A percentile compares a stretch with the other conserved stretches of the same genome.
phyloP scores from a whole-genome alignment of 2,113 vertebrate genomes.

The Pachypanchax playfairii region DNA sequence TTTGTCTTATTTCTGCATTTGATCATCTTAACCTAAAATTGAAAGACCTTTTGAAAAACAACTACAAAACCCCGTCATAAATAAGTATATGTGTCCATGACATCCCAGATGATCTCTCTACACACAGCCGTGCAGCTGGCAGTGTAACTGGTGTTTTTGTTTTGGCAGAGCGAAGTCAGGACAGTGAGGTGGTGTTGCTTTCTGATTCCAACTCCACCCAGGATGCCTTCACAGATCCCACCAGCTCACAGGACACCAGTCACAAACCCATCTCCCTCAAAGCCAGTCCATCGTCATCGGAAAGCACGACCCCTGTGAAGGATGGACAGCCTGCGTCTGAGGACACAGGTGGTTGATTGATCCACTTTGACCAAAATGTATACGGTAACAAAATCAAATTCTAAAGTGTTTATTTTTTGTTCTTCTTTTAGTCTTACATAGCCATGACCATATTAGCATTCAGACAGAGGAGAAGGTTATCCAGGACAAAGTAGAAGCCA shows the following conservation, averaged over 20 bases:
- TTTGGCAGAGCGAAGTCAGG: conserved; percentile 93
- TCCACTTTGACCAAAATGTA: neutral
- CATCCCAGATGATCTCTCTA: conserved; percentile 13
- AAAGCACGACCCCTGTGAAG: conserved; percentile 79
- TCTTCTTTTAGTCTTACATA: conserved; percentile 44
- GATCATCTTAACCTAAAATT: neutral
- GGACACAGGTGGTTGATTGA: conserved; percentile 83
- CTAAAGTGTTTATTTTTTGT: conserved; percentile 5
- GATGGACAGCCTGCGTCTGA: conserved; percentile 80
- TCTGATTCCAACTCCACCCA: conserved; percentile 97
- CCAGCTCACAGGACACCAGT: conserved; percentile 88
- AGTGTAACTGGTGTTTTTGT: conserved; percentile 45
- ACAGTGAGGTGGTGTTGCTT: conserved; percentile 90
- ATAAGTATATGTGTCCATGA: conserved; percentile 9
- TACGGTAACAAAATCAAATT: neutral
- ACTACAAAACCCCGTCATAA: neutral
- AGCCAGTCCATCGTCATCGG: conserved; percentile 75
- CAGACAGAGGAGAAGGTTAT: conserved; percentile 69
- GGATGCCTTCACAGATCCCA: conserved; percentile 90
- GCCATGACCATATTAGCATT: conserved; percentile 43
- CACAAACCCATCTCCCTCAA: conserved; percentile 86
- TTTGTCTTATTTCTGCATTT: neutral
- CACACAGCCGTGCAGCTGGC: conserved; percentile 10
- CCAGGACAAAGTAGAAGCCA: conserved; percentile 72
- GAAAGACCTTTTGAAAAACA: neutral